phyloP scores from a whole-genome alignment of 2,113 vertebrate genomes.

The Lagopus muta region DNA sequence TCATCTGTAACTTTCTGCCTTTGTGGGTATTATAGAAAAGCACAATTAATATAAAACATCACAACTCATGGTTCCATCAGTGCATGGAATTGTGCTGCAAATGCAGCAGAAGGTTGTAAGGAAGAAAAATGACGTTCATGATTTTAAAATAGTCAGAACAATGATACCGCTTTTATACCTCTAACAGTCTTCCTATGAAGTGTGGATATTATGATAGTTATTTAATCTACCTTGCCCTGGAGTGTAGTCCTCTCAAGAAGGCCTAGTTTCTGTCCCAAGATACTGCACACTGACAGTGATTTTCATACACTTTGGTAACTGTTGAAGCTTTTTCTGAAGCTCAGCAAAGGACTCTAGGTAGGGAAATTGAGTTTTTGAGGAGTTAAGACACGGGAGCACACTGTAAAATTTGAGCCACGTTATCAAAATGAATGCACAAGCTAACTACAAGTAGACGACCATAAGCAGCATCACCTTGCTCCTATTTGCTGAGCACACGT shows the following conservation, averaged over 20 bases:
- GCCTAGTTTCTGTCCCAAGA: background rate
- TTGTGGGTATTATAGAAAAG: background rate
- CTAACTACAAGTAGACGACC: background rate
- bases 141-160: background rate
- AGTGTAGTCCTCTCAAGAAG: background rate
- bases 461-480: background rate
- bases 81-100: background rate
- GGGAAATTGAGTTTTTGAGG: background rate
- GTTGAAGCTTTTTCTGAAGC: background rate
- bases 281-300: background rate
- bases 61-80: background rate
- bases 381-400: background rate
- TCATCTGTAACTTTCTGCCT: background rate
- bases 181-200: background rate
- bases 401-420: background rate
- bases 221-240: background rate
- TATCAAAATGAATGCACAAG: background rate
- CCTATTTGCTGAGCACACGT: background rate
- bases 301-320: background rate
- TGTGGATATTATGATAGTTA: background rate
- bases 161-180: background rate
- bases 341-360: background rate
- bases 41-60: background rate
- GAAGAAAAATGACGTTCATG: background rate
- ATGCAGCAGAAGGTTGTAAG: background rate